Percentiles rank a stretch among this genome's conserved stretches.
These are phyloP conservation scores for Clunio marinus DNA, from an alignment of 2,888 invertebrate genomes.

Conservation along the genomic window DNA sequence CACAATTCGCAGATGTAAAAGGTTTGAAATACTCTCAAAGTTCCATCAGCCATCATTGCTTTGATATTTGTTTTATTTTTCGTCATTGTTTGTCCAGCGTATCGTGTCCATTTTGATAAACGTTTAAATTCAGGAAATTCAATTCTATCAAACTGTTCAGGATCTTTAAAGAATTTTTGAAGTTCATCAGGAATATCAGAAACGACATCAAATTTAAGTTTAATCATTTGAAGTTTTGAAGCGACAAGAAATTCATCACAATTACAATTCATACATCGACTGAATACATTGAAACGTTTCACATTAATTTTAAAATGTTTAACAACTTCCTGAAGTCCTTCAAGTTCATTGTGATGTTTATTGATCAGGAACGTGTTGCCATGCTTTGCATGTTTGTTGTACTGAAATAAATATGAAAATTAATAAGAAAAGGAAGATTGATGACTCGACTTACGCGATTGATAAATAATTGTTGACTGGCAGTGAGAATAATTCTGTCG, in stretches of 20 bases:
- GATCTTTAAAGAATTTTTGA: neutral
- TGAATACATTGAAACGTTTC: slow-evolving; percentile 62
- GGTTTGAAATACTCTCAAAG: slow-evolving; percentile 5
- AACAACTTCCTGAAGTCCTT: slow-evolving; percentile 65
- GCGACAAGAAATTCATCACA: slow-evolving; percentile 42
- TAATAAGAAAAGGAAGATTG: neutral
- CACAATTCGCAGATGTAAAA: slow-evolving; percentile 23
- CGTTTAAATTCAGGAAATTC: neutral
- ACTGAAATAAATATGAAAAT: slow-evolving; percentile 43
- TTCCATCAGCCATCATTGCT: neutral
- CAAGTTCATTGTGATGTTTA: slow-evolving; percentile 53
- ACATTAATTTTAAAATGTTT: slow-evolving; percentile 62
- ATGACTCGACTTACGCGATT: slow-evolving; percentile 48
- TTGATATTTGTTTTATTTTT: slow-evolving; percentile 11
- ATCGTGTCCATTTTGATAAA: neutral
- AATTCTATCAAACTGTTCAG: neutral
- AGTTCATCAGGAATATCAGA: neutral
- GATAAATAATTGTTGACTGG: slow-evolving; percentile 49
- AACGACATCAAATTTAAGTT: neutral
- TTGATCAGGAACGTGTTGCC: slow-evolving; percentile 54
- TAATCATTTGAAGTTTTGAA: slow-evolving; percentile 35
- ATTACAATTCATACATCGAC: slow-evolving; percentile 65
- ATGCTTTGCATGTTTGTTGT: slow-evolving; percentile 42
- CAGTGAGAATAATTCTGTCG: slow-evolving; percentile 56
- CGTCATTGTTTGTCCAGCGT: neutral